Evolutionary conservation across 2,888 invertebrate genomes (phyloP).

Genomic region (Epinotia ramella): DNA sequence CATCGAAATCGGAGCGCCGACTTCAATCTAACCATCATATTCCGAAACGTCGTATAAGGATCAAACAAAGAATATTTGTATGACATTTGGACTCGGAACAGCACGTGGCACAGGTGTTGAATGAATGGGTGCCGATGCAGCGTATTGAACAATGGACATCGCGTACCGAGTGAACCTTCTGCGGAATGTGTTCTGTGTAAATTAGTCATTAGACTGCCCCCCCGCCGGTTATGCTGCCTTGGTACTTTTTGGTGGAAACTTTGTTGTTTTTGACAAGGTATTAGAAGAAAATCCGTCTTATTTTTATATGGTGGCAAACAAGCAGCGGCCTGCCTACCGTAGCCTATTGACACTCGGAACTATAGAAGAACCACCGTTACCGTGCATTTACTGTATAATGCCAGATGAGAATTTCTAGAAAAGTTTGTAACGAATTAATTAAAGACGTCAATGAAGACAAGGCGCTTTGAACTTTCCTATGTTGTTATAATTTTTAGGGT

Average conservation of each 20-base stretch:
- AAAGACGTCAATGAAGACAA: no score
- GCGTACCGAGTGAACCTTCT: conserved; percentile 47
- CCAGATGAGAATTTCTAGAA: no score
- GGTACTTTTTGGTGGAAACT: conserved; percentile 27
- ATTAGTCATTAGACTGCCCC: conserved; percentile 51
- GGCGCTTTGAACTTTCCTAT: no score
- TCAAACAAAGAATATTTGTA: background rate
- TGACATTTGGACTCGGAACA: background rate
- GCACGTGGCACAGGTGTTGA: conserved; percentile 26
- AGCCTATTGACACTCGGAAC: no score
- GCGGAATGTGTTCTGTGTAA: conserved; percentile 49
- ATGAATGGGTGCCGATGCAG: conserved; percentile 42
- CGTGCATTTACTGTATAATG: no score
- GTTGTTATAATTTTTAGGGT: no score
- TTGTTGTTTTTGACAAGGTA: background rate
- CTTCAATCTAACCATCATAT: conserved; percentile 1
- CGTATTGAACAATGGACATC: conserved; percentile 37
- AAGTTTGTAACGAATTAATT: no score
- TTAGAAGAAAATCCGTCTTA: background rate
- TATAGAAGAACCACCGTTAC: no score
- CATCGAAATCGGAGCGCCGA: conserved; percentile 44
- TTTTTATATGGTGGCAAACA: no score
- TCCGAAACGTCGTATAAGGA: conserved; percentile 8
- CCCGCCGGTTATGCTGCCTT: conserved; percentile 42
- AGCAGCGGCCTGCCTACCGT: no score